Percentiles rank a stretch among this genome's conserved stretches.
These are phyloP conservation scores for Holacanthus passer DNA, from an alignment of 2,113 vertebrate genomes.

Conservation along the genomic window DNA sequence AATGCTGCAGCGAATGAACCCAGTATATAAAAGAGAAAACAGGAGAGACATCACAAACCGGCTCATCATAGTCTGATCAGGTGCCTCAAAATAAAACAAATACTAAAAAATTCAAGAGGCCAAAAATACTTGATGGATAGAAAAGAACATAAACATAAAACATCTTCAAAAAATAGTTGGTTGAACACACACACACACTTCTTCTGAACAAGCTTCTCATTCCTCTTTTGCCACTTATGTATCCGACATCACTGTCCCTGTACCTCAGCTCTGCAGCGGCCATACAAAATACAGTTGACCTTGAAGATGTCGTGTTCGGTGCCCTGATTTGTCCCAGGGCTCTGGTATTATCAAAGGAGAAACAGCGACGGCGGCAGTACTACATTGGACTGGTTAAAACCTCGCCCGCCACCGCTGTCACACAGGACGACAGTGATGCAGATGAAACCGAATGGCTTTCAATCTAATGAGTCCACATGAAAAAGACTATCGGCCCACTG, in stretches of 20 bases:
- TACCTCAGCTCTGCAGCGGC: neutral
- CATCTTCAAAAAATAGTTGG: neutral
- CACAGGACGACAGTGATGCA: conserved; percentile 4
- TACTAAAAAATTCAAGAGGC: neutral
- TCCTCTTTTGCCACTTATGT: conserved; percentile 23
- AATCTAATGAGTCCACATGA: conserved; percentile 19
- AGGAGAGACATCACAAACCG: neutral
- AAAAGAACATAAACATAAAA: neutral
- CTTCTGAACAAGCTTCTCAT: neutral
- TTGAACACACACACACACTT: neutral
- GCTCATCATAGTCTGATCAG: neutral
- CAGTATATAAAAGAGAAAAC: no score
- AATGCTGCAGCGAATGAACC: conserved; percentile 5
- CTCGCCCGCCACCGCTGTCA: neutral
- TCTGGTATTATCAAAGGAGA: conserved; percentile 17
- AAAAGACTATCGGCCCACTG: conserved; percentile 6
- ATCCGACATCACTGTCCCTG: neutral
- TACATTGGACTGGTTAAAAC: conserved; percentile 4
- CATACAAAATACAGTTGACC: conserved; percentile 29
- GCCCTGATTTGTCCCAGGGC: conserved; percentile 24
- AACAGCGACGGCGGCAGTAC: conserved; percentile 13
- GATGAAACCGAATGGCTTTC: conserved; percentile 29
- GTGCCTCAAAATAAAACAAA: neutral
- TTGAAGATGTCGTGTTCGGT: conserved; percentile 26
- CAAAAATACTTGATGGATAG: neutral